Conservation (phyloP, 1,140 invertebrate genomes). For the Antheraea mylitta region DNA sequence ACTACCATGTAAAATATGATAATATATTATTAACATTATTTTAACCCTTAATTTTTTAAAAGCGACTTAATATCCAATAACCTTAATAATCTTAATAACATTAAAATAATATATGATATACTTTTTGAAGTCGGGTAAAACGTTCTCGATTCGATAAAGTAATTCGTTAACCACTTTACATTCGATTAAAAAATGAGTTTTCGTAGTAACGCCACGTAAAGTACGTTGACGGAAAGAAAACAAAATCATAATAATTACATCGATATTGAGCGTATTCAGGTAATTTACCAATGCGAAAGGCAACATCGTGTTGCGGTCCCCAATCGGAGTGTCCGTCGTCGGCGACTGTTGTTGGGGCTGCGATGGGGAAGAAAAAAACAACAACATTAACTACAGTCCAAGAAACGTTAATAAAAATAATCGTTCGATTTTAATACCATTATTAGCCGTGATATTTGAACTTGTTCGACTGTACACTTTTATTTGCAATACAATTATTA, state of each 20-base stretch:
- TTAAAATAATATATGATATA: too few species aligned
- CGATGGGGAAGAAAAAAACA: constrained; percentile 3
- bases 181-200: constrained; percentile 28
- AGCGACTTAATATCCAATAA: too few species aligned
- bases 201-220: constrained; percentile 25
- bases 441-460: constrained; percentile 2
- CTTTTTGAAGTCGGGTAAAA: too few species aligned
- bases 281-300: constrained; percentile 78
- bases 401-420: not conserved
- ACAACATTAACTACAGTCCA: not conserved
- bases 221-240: constrained; percentile 46
- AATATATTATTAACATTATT: too few species aligned
- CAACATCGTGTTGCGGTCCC: constrained; percentile 68
- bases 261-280: constrained; percentile 74
- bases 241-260: constrained; percentile 71
- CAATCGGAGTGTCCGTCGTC: constrained; percentile 64
- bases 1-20: too few species aligned
- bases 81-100: too few species aligned
- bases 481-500: too few species aligned
- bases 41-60: too few species aligned
- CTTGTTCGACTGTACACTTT: not conserved
- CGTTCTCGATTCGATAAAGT: too few species aligned
- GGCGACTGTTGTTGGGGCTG: constrained; percentile 73
- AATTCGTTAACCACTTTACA: not conserved
- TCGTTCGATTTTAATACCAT: not conserved